Conservation (phyloP, 2,888 invertebrate species). For the Yponomeuta malinellus region DNA sequence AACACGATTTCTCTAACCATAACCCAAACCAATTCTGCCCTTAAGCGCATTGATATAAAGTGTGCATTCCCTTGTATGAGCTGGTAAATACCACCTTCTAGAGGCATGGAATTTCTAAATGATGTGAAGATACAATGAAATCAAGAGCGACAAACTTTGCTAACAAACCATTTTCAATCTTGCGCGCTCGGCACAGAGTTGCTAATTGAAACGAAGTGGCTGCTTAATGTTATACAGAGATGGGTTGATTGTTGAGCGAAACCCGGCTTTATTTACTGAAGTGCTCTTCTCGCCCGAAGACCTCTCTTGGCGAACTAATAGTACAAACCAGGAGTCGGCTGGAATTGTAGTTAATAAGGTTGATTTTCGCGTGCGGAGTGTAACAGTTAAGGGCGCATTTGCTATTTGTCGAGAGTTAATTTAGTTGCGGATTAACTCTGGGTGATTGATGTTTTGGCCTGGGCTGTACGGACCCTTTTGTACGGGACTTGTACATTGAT, state of each 20-base stretch:
- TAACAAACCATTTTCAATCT: slow-evolving; percentile 39
- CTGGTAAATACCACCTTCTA: slow-evolving; percentile 31
- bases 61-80: background rate
- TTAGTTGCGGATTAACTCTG: slow-evolving; percentile 71
- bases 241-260: slow-evolving; percentile 2
- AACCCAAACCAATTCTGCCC: background rate
- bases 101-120: slow-evolving; percentile 35
- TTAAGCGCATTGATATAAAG: background rate
- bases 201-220: slow-evolving; percentile 24
- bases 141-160: slow-evolving; percentile 43
- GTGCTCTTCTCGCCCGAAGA: background rate
- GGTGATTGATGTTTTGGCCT: slow-evolving; percentile 68
- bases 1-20: background rate
- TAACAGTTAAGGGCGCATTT: slow-evolving; percentile 38
- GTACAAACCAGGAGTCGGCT: background rate
- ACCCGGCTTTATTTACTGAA: slow-evolving; percentile 25
- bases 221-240: slow-evolving; percentile 14
- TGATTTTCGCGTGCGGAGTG: slow-evolving; percentile 29
- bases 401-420: slow-evolving; percentile 64
- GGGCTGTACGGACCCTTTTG: slow-evolving; percentile 38
- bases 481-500: slow-evolving; percentile 13
- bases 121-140: slow-evolving; percentile 54
- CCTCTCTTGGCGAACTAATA: background rate
- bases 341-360: slow-evolving; percentile 28
- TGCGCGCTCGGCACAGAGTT: slow-evolving; percentile 32